These are phyloP conservation scores for Balaenoptera acutorostrata DNA, from an alignment of 2,113 vertebrate species.

Conservation along the genomic window DNA sequence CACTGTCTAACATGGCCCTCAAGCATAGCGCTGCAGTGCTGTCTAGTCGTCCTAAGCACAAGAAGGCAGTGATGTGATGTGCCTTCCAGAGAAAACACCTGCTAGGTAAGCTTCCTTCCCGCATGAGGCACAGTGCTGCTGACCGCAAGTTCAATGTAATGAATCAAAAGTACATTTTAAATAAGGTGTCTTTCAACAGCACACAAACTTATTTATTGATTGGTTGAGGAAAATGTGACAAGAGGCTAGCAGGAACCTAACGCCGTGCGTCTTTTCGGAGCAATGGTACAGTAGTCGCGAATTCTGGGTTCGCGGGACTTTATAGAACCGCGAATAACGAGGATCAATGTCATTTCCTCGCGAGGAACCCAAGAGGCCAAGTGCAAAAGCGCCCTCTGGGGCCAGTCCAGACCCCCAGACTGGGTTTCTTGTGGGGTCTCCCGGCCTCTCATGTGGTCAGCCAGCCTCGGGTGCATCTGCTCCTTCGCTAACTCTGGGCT, in stretches of 20 bases:
- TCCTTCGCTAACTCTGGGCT: neutral
- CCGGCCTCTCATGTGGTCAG: fast-evolving
- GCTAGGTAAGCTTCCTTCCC: neutral
- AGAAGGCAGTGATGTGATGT: neutral
- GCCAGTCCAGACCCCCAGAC: no score
- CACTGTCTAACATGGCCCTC: neutral
- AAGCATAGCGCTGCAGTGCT: neutral
- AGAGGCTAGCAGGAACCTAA: neutral
- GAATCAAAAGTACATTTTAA: neutral
- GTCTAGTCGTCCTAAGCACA: neutral
- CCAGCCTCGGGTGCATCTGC: fast-evolving
- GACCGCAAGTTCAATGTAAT: neutral
- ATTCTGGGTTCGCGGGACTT: neutral
- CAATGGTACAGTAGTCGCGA: neutral
- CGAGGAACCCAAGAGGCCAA: neutral
- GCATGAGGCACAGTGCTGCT: neutral
- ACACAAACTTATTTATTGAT: neutral
- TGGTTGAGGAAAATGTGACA: neutral
- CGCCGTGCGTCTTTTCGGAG: fast-evolving
- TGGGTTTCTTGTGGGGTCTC: fast-evolving
- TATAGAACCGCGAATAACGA: neutral
- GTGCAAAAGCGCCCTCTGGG: fast-evolving
- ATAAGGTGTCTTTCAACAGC: neutral
- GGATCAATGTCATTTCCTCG: neutral
- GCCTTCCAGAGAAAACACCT: neutral